A percentile compares a stretch with the other conserved stretches of the same genome.
Evolutionary conservation across 2,113 vertebrate species (phyloP).

Genomic region (Pomatorhinus ruficollis): DNA sequence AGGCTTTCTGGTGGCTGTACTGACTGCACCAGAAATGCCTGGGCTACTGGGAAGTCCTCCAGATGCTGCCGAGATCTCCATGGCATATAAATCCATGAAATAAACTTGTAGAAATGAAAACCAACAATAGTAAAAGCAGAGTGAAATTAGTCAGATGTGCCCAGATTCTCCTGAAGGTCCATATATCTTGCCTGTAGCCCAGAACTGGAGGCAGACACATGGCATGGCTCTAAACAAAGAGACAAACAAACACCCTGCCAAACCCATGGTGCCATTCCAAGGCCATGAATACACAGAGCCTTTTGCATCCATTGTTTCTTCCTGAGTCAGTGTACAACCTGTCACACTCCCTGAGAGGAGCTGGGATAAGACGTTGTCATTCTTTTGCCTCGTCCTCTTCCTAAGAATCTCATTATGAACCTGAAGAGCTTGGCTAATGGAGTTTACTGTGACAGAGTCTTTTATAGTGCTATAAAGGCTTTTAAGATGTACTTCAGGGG

Average conservation of each 20-base stretch:
- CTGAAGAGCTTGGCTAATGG: constrained; percentile 58
- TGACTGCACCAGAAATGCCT: background rate
- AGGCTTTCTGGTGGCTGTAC: background rate
- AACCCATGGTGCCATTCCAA: background rate
- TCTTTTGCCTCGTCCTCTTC: background rate
- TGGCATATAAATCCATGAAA: background rate
- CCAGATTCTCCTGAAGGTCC: background rate
- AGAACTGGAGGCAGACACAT: background rate
- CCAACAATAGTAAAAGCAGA: background rate
- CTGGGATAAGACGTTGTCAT: background rate
- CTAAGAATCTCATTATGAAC: constrained; percentile 53
- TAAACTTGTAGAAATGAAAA: background rate
- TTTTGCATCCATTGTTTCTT: background rate
- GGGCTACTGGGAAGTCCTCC: background rate
- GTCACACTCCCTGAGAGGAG: background rate
- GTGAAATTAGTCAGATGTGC: background rate
- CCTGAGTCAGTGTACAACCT: background rate
- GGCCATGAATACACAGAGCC: background rate
- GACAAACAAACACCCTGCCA: background rate
- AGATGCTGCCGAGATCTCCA: background rate
- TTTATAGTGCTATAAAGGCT: constrained; percentile 72
- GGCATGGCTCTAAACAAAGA: background rate
- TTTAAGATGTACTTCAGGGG: constrained; percentile 76
- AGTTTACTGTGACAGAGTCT: constrained; percentile 71
- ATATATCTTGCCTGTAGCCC: background rate